Base-by-base conservation (phyloP, 2,888 invertebrate genomes). In the Heliconius cydno region DNA sequence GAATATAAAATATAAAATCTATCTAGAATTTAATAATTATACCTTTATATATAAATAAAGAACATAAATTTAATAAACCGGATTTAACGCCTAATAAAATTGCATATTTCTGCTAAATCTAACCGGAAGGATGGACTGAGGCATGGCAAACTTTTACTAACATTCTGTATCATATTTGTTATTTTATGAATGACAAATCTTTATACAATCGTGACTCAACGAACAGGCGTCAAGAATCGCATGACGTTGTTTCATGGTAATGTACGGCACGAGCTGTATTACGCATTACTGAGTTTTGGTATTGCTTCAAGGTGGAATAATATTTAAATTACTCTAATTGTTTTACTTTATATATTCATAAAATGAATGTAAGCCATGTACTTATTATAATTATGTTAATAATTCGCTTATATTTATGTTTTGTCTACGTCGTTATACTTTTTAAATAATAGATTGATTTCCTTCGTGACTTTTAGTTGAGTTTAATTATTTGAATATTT, bases 171-270 rank as follows among this genome's bases (percentile, higher is more conserved):
- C 84, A 84, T 85, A 83, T 85, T 88, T 87, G 87, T 86, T 87
- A 89, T 89, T 91, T 89, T 87, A 90, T 91, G 90, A 91, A 92
- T 94, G 92, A 92, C 90, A 90, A 91, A 91, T 89, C 88, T 89
- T 88, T 89, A 89, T 88, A 85, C 86, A 88, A 85, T 84, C 85
- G 85, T 93, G 92, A 92, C 86, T 93, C 92, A 93, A 87, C 89
- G 84, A 83, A 85, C 86, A 86, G 85, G 84, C 86, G 87, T 88
- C 85, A 87, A 86, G 87, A 87, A 85, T 88, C 85, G 87, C 85
- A 86, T 91, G 90, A 90, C 89, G 91, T 85, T 84, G 85, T 87
- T 87, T 86, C 86, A 86, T 86, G 87, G 86, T 86, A 85, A 83
- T 86, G 85, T 84, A 85, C 84, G 85, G 82, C 85, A 82, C 85